These are phyloP conservation scores for Novumbra hubbsi DNA, from an alignment of 2,797 vertebrate species.

Conservation along the genomic window DNA sequence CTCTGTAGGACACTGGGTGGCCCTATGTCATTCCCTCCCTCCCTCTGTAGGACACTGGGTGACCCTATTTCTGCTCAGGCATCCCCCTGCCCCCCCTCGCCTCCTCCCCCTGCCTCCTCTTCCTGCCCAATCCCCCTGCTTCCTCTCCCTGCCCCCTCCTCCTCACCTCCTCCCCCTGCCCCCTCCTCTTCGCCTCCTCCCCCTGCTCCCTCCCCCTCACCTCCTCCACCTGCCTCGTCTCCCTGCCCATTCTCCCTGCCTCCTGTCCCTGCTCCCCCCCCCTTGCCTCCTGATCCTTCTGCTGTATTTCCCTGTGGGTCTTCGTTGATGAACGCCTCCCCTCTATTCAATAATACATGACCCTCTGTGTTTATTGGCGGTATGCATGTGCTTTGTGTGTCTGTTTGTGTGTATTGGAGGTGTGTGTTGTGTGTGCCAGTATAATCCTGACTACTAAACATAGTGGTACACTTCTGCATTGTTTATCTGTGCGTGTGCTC, in stretches of 20 bases:
- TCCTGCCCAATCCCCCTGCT: not conserved
- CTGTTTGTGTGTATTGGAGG: not conserved
- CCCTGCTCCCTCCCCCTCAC: not conserved
- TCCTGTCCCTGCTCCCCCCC: not conserved
- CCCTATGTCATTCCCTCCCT: not conserved
- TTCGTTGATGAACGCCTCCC: conserved; percentile 10
- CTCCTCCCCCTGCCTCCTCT: not conserved
- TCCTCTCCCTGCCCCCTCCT: too few relatives aligned
- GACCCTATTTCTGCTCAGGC: conserved; percentile 1
- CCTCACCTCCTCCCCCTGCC: not conserved
- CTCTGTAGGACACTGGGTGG: not conserved
- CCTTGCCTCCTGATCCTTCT: conserved; percentile 3
- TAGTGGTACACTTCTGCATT: not conserved
- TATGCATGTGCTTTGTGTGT: not conserved
- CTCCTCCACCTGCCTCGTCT: conserved; percentile 2
- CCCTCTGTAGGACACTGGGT: not conserved
- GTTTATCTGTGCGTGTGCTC: not conserved
- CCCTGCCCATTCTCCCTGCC: not conserved
- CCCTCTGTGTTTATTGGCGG: not conserved
- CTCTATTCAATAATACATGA: conserved; percentile 16
- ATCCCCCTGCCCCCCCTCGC: not conserved
- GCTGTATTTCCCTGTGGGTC: not conserved
- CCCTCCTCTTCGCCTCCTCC: not conserved
- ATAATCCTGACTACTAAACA: not conserved
- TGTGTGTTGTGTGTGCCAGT: not conserved